Conservation (phyloP, 2,888 invertebrate species). For the Habroteleia sp. region DNA sequence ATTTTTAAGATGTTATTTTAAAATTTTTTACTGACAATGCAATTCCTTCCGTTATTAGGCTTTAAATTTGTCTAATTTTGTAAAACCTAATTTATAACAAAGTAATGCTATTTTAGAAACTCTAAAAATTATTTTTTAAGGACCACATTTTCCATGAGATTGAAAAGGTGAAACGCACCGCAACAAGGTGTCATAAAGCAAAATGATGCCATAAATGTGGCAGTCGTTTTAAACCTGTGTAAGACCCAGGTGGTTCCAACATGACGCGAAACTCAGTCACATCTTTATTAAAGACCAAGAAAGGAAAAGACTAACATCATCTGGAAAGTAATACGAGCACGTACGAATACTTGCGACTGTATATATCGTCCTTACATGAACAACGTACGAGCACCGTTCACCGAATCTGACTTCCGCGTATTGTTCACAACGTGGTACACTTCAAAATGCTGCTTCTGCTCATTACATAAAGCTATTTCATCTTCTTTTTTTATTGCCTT, state of each 20-base stretch:
- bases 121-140: slow-evolving; percentile 11
- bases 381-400: slow-evolving; percentile 63
- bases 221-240: slow-evolving; percentile 66
- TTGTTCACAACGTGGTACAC: slow-evolving; percentile 63
- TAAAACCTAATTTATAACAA: slow-evolving; percentile 6
- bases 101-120: neutral
- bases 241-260: slow-evolving; percentile 60
- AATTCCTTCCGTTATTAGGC: too few relatives aligned
- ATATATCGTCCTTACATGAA: slow-evolving; percentile 57
- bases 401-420: slow-evolving; percentile 66
- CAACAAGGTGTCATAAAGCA: slow-evolving; percentile 70
- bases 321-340: slow-evolving; percentile 63
- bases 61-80: too few relatives aligned
- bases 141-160: slow-evolving; percentile 21
- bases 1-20: too few relatives aligned
- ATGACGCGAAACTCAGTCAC: slow-evolving; percentile 70
- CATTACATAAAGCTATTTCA: slow-evolving; percentile 45
- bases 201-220: slow-evolving; percentile 71
- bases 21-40: too few relatives aligned
- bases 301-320: slow-evolving; percentile 63
- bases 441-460: slow-evolving; percentile 56
- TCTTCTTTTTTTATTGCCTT: slow-evolving; percentile 23
- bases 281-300: slow-evolving; percentile 72
- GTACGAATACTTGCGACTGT: slow-evolving; percentile 61
- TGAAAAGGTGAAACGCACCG: slow-evolving; percentile 27